Conservation (phyloP, 2,888 invertebrate species). For the Apotomis turbidana region DNA sequence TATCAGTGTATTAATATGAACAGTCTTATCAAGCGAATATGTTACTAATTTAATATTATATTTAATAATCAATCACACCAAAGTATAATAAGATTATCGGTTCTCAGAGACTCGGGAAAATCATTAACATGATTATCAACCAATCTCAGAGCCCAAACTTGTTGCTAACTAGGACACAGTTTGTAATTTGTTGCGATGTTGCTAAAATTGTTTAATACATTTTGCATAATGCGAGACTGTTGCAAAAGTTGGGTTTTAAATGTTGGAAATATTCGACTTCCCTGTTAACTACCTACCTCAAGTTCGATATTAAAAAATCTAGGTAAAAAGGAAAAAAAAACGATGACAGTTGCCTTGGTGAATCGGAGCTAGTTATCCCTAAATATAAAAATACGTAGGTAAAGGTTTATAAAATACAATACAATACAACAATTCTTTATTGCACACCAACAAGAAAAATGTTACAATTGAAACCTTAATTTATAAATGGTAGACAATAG, state of each 20-base stretch:
- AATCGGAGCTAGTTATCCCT: too few relatives aligned
- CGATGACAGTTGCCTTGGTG: too few relatives aligned
- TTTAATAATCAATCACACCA: constrained; percentile 32
- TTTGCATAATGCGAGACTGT: constrained; percentile 30
- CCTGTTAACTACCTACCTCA: too few relatives aligned
- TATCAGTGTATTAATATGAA: neutral
- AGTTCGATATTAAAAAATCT: too few relatives aligned
- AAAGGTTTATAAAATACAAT: too few relatives aligned
- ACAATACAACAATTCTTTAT: too few relatives aligned
- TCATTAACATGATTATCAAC: constrained; percentile 52
- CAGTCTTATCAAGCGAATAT: neutral
- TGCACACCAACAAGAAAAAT: too few relatives aligned
- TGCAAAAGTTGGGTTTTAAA: neutral
- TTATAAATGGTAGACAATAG: too few relatives aligned
- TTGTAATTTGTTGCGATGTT: constrained; percentile 28
- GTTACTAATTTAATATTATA: constrained; percentile 15
- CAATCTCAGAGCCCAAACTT: constrained; percentile 50
- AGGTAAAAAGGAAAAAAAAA: too few relatives aligned
- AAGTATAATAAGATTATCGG: constrained; percentile 51
- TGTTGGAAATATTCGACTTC: too few relatives aligned
- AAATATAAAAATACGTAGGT: too few relatives aligned
- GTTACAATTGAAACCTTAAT: too few relatives aligned
- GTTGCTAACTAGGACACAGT: constrained; percentile 43
- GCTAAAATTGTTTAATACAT: constrained; percentile 30
- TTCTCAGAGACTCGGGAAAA: constrained; percentile 40